These are phyloP conservation scores for Eudasyphora cyanicolor DNA, from an alignment of 2,888 invertebrate genomes.

Conservation along the genomic window DNA sequence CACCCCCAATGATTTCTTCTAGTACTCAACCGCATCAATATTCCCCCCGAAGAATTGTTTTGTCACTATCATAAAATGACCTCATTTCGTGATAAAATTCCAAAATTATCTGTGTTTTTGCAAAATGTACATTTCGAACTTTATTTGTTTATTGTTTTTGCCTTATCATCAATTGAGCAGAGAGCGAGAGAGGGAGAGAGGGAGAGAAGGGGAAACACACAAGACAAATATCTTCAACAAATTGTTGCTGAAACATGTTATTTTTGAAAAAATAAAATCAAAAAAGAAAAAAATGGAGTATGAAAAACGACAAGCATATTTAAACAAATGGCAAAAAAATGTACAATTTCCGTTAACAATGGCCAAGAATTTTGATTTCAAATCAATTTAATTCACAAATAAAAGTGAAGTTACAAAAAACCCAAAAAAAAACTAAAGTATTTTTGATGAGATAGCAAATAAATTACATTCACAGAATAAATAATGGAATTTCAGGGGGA, in stretches of 20 bases:
- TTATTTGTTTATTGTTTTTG: not conserved
- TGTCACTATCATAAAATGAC: not conserved
- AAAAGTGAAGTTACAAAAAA: not conserved
- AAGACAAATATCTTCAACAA: not conserved
- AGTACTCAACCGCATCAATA: not conserved
- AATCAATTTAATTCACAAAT: constrained; percentile 3
- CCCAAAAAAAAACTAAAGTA: not conserved
- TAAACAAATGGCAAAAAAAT: constrained; percentile 21
- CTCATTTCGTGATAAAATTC: constrained; percentile 55
- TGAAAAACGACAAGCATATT: no score
- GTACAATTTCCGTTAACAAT: constrained; percentile 64
- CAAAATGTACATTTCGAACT: constrained; percentile 18
- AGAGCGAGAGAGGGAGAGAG: no score
- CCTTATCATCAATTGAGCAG: not conserved
- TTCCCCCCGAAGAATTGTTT: not conserved
- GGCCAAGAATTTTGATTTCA: constrained; percentile 54
- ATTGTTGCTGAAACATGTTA: not conserved
- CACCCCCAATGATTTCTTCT: not conserved
- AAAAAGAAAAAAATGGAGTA: not conserved
- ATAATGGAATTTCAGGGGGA: no score
- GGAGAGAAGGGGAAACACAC: no score
- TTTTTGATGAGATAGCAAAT: not conserved
- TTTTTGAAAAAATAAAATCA: not conserved
- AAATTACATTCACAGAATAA: not conserved
- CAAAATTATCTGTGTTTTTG: constrained; percentile 38